Evolutionary conservation across 2,888 invertebrate genomes (phyloP).

Genomic region (Nezara viridula): DNA sequence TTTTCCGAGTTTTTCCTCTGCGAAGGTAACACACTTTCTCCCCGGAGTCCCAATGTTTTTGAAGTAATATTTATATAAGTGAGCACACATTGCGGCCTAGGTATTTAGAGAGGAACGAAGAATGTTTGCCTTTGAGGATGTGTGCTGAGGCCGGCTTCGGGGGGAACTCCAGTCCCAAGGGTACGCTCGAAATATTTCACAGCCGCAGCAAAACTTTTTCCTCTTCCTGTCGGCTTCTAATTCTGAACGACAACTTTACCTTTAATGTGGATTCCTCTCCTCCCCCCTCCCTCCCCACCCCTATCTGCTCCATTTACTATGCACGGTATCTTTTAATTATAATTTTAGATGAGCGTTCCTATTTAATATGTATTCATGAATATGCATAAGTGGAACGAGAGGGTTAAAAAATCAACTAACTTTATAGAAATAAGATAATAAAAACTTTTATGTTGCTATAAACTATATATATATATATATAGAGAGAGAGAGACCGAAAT

Average conservation of each 20-base stretch:
- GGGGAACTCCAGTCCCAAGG: background rate
- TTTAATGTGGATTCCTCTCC: constrained; percentile 11
- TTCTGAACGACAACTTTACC: constrained; percentile 31
- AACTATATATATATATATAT: no score
- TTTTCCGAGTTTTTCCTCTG: background rate
- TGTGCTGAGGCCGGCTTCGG: background rate
- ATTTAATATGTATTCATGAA: constrained; percentile 12
- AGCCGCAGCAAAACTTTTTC: constrained; percentile 7
- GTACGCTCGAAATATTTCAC: background rate
- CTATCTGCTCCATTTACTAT: background rate
- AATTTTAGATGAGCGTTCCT: background rate
- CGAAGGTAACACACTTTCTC: background rate
- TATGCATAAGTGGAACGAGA: background rate
- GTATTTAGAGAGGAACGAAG: constrained; percentile 32
- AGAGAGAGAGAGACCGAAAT: no score
- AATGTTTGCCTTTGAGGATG: constrained; percentile 43
- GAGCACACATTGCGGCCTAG: background rate
- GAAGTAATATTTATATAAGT: constrained; percentile 15
- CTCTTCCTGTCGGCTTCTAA: background rate
- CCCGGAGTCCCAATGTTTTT: background rate
- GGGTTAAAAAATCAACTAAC: background rate
- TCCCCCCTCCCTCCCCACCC: background rate
- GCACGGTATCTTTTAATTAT: constrained; percentile 9
- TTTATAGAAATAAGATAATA: background rate
- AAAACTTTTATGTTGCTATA: background rate